Evolutionary conservation across 1,140 invertebrate species (phyloP), one percentile per base, ranked within the genome.

Genomic region (Trachelipus rathkii): DNA sequence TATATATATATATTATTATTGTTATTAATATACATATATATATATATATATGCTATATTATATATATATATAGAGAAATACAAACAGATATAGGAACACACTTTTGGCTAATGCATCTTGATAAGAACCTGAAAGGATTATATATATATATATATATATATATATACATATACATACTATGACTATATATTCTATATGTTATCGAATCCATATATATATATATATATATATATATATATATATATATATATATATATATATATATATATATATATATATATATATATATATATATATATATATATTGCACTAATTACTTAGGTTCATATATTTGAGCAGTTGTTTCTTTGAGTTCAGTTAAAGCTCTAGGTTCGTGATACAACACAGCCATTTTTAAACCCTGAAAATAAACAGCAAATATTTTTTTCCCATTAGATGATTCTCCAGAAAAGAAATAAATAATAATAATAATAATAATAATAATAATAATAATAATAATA

Each of bases 351-450:
- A 69, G 66, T 21, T 77, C 76, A 44, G 76, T 77, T 11, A 77
- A 72, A 19, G 76, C 76, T 43, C 76, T 43, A 15, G 76, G 76
- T 69, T 68, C 46, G 33, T 77, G 76, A 43, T 68, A 67, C 15
- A 77, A 70, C 23, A 77, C 76, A 10, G 76, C 76, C 44, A 77
- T 21, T n/a, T 73, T 77, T 24, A 77, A 46, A 13, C 76, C 72
- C 76, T 77, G 71, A 7, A 24, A 24, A 33, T 23, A 72, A n/a
- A 76, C 15, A 19, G 19, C 33, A 74, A 45, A 72, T 2, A 8
- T 60, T 60, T 15, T 60, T 60, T 33, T 6, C 1, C 6, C 33
- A 33, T 33, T 33, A 33, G 6, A 33, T n/a, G n/a, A n/a, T n/a
- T n/a, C n/a, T n/a, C n/a, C n/a, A n/a, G n/a, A n/a, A n/a, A n/a